Conservation (phyloP, 2,113 vertebrate species). For the Beaufortia kweichowensis region DNA sequence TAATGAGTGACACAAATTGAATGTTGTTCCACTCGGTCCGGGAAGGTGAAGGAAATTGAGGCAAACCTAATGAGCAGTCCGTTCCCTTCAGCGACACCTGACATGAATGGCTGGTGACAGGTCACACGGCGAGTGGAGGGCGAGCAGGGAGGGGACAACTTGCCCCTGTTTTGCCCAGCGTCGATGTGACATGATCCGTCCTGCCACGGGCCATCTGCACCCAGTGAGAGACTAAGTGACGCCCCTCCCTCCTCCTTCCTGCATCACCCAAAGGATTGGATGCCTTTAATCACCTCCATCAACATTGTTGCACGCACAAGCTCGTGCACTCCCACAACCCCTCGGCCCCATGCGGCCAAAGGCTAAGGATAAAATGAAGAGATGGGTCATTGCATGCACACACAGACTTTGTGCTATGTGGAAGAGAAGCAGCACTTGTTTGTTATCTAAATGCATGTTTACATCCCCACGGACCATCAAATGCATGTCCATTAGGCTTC, state of each 20-base stretch:
- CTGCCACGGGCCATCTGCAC: slow-evolving; percentile 52
- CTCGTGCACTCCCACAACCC: background rate
- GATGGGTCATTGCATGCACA: slow-evolving; percentile 16
- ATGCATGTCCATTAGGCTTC: slow-evolving; percentile 13
- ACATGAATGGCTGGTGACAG: slow-evolving; percentile 56
- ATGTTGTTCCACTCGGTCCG: slow-evolving; percentile 51
- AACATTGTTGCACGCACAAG: background rate
- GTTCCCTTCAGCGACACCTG: slow-evolving; percentile 49
- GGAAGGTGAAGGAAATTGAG: slow-evolving; percentile 47
- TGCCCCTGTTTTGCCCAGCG: slow-evolving; percentile 1
- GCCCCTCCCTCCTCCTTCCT: slow-evolving; percentile 7
- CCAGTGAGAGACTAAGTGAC: slow-evolving; percentile 21
- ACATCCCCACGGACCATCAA: slow-evolving; percentile 9
- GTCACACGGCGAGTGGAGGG: slow-evolving; percentile 3
- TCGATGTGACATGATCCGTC: slow-evolving; percentile 49
- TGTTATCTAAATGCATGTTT: slow-evolving; percentile 13
- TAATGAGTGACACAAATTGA: slow-evolving; percentile 59
- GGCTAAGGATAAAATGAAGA: slow-evolving; percentile 16
- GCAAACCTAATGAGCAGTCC: slow-evolving; percentile 56
- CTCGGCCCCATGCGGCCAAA: slow-evolving; percentile 1
- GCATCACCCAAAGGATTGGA: slow-evolving; percentile 29
- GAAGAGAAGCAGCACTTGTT: slow-evolving; percentile 15
- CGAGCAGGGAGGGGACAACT: slow-evolving; percentile 38
- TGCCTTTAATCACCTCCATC: slow-evolving; percentile 42
- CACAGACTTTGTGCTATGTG: background rate